These are phyloP conservation scores for Agrochola lychnidis DNA, from an alignment of 2,888 invertebrate species.

Conservation along the genomic window DNA sequence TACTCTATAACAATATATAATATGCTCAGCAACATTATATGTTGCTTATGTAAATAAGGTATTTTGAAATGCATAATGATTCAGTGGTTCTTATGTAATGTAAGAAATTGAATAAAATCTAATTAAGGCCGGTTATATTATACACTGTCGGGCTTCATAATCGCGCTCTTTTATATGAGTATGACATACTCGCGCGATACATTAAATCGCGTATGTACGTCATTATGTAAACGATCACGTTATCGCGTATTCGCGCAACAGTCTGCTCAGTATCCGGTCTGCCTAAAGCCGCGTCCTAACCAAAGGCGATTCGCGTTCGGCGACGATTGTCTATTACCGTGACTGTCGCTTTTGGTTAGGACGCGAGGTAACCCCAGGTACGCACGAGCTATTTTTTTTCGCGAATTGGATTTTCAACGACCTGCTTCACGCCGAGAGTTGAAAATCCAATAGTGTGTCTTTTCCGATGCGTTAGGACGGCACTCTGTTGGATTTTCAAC, in stretches of 20 bases:
- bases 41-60: neutral
- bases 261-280: no score
- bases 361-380: neutral
- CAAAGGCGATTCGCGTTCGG: no score
- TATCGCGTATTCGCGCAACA: neutral
- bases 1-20: constrained; percentile 5
- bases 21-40: constrained; percentile 10
- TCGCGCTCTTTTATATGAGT: neutral
- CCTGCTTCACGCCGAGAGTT: no score
- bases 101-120: constrained; percentile 5
- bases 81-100: constrained; percentile 1
- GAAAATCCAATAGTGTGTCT: no score
- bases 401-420: no score
- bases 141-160: neutral
- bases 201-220: neutral
- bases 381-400: no score
- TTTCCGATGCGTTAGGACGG: no score
- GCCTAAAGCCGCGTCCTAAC: no score
- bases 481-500: no score
- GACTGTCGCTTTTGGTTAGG: neutral
- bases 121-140: neutral
- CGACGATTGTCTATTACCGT: neutral
- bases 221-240: neutral
- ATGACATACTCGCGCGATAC: no score
- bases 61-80: constrained; percentile 44